phyloP scores from a whole-genome alignment of 1,140 invertebrate species.

The Dinothrombium tinctorium region DNA sequence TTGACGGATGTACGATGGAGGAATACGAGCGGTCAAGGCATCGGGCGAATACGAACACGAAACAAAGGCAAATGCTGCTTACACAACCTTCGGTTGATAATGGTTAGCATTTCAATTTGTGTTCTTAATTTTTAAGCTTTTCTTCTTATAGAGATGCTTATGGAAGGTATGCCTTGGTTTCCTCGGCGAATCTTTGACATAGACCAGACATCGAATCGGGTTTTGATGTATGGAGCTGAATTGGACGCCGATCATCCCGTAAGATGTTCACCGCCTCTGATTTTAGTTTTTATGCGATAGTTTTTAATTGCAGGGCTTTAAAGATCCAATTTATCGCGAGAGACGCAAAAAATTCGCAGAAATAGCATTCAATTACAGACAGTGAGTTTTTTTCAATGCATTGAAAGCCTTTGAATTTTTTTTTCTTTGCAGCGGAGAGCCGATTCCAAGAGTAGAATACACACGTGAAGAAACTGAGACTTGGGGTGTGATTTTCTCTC shows the following conservation, averaged over 20 bases:
- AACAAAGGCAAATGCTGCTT: not conserved
- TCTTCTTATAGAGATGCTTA: conserved; percentile 2
- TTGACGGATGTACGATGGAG: not conserved
- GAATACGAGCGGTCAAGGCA: not conserved
- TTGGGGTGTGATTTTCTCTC: conserved; percentile 19
- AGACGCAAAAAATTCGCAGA: conserved; percentile 74
- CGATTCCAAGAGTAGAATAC: conserved; percentile 80
- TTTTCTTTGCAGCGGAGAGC: conserved; percentile 47
- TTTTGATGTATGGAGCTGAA: conserved; percentile 91
- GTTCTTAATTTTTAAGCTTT: not conserved
- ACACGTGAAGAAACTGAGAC: conserved; percentile 43
- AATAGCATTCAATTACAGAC: conserved; percentile 79
- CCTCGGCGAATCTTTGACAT: conserved; percentile 80
- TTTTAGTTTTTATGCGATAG: conserved; percentile 5
- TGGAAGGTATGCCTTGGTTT: conserved; percentile 50
- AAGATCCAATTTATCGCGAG: conserved; percentile 80
- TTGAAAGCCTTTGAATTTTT: not conserved
- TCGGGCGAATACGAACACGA: not conserved
- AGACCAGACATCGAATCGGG: conserved; percentile 49
- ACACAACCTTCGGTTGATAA: not conserved
- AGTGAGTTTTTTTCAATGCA: conserved; percentile 38
- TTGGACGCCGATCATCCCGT: conserved; percentile 93
- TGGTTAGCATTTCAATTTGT: not conserved
- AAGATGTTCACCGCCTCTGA: no score
- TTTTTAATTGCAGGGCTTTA: conserved; percentile 21